phyloP scores from a whole-genome alignment of 2,797 vertebrate genomes.

The Takifugu rubripes region DNA sequence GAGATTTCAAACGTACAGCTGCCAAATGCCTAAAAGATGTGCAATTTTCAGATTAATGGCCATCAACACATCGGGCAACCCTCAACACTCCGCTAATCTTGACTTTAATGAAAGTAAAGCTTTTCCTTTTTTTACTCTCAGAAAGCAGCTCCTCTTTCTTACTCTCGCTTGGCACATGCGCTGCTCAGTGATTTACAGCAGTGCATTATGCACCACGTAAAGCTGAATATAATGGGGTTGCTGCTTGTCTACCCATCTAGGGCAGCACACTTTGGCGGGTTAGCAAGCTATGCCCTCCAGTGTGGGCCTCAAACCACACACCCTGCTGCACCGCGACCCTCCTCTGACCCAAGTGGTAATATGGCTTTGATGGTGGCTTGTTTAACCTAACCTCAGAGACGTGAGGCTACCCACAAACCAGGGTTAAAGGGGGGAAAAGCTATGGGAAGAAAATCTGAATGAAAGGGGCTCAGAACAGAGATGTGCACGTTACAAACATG shows the following conservation, averaged over 20 bases:
- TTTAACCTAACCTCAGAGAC: slow-evolving; percentile 77
- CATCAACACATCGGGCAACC: slow-evolving; percentile 66
- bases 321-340: slow-evolving; percentile 69
- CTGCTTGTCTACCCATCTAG: slow-evolving; percentile 63
- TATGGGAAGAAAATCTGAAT: slow-evolving; percentile 25
- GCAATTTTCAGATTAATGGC: slow-evolving; percentile 81
- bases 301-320: slow-evolving; percentile 70
- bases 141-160: slow-evolving; percentile 44
- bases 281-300: slow-evolving; percentile 65
- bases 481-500: slow-evolving; percentile 42
- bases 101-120: slow-evolving; percentile 56
- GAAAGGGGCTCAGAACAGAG: slow-evolving; percentile 24
- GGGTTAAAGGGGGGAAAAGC: slow-evolving; percentile 61
- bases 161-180: slow-evolving; percentile 34
- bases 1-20: slow-evolving; percentile 64
- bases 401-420: slow-evolving; percentile 69
- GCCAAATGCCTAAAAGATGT: slow-evolving; percentile 69
- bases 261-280: slow-evolving; percentile 52
- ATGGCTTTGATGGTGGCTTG: slow-evolving; percentile 73
- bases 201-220: slow-evolving; percentile 54
- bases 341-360: slow-evolving; percentile 71
- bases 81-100: slow-evolving; percentile 65
- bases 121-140: slow-evolving; percentile 35
- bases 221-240: slow-evolving; percentile 58
- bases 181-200: slow-evolving; percentile 56